Conservation (phyloP, 2,113 vertebrate genomes). For the Pseudorasbora parva region DNA sequence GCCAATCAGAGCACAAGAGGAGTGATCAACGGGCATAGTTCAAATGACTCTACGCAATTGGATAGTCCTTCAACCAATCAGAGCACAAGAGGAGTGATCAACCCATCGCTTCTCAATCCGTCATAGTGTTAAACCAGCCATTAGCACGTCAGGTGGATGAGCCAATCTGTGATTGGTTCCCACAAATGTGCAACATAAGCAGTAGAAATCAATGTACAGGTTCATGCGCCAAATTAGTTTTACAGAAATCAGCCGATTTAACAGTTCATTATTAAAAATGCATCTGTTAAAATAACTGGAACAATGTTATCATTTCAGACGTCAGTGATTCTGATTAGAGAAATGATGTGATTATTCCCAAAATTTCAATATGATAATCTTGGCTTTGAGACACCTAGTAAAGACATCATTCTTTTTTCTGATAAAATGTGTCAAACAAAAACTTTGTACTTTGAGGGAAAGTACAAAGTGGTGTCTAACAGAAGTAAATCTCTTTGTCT, state of each 20-base stretch:
- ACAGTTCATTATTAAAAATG: not conserved
- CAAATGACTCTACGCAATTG: too few relatives aligned
- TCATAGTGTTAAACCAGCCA: too few relatives aligned
- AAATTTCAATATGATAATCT: not conserved
- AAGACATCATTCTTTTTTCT: not conserved
- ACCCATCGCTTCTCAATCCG: too few relatives aligned
- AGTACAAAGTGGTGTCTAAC: constrained; percentile 20
- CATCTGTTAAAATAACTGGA: not conserved
- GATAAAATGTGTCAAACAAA: constrained; percentile 22
- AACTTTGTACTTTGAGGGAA: constrained; percentile 30
- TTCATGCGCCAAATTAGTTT: too few relatives aligned
- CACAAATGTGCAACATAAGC: too few relatives aligned
- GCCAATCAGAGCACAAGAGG: too few relatives aligned
- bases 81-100: too few relatives aligned
- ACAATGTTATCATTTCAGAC: not conserved
- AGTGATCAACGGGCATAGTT: too few relatives aligned
- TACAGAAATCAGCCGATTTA: not conserved
- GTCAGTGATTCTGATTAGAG: constrained; percentile 10
- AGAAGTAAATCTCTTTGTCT: constrained; percentile 14
- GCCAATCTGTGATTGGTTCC: too few relatives aligned
- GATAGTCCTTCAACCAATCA: too few relatives aligned
- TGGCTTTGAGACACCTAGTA: not conserved
- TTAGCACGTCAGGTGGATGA: too few relatives aligned
- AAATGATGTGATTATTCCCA: not conserved
- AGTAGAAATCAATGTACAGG: too few relatives aligned